Conservation (phyloP, 2,797 vertebrate genomes). For the Sebastes miniatus region DNA sequence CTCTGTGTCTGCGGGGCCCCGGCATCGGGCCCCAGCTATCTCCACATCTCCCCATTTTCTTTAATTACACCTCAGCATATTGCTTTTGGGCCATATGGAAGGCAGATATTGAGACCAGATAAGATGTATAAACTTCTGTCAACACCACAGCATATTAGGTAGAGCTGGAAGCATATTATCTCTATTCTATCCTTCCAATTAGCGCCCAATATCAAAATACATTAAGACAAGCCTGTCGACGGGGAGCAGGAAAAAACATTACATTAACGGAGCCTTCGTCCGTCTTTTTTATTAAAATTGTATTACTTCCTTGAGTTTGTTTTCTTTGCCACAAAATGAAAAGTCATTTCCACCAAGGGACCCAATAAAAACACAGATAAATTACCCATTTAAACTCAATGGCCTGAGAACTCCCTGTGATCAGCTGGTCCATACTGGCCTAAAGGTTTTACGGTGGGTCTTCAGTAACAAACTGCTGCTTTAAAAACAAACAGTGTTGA, state of each 20-base stretch:
- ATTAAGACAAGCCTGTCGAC: conserved; percentile 69
- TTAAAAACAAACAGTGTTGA: conserved; percentile 46
- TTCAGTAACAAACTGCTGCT: conserved; percentile 33
- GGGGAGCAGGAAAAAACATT: conserved; percentile 52
- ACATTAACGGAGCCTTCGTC: conserved; percentile 52
- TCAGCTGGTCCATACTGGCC: conserved; percentile 39
- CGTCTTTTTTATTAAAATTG: conserved; percentile 66
- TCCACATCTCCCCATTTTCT: conserved; percentile 84
- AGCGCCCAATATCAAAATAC: conserved; percentile 81
- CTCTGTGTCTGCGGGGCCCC: conserved; percentile 78
- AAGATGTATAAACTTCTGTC: conserved; percentile 87
- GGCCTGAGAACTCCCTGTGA: conserved; percentile 45
- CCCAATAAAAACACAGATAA: conserved; percentile 62
- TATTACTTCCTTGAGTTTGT: conserved; percentile 68
- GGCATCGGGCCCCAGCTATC: conserved; percentile 75
- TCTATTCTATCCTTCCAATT: conserved; percentile 79
- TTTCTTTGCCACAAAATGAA: conserved; percentile 70
- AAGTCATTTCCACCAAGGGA: conserved; percentile 66
- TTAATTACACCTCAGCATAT: conserved; percentile 86
- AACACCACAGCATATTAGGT: conserved; percentile 83
- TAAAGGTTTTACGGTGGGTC: conserved; percentile 45
- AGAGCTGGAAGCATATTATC: conserved; percentile 79
- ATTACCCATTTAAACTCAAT: conserved; percentile 43
- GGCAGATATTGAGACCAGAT: conserved; percentile 86
- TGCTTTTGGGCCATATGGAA: conserved; percentile 81